phyloP scores from a whole-genome alignment of 1,140 invertebrate genomes.

The Macrobrachium nipponense region DNA sequence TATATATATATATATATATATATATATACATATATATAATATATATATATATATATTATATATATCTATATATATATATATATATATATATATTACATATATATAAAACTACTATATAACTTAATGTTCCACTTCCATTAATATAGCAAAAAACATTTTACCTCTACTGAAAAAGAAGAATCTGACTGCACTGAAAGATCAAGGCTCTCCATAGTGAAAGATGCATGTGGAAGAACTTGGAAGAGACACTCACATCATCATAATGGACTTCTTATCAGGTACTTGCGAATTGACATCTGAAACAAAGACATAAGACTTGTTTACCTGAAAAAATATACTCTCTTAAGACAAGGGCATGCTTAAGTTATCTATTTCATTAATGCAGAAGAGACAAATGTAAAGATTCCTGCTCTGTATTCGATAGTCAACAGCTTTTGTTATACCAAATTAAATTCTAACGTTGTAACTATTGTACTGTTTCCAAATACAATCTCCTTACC shows the following conservation, averaged over 20 bases:
- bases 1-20: no score
- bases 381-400: no score
- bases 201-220: constrained; percentile 67
- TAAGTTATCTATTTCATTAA: no score
- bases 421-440: no score
- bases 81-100: no score
- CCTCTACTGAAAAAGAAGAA: constrained; percentile 25
- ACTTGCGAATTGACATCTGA: constrained; percentile 88
- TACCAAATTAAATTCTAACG: no score
- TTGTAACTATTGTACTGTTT: no score
- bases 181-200: constrained; percentile 71
- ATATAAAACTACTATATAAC: no score
- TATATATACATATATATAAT: no score
- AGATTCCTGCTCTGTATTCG: no score
- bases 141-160: constrained; percentile 1
- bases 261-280: constrained; percentile 94
- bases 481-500: no score
- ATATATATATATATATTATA: no score
- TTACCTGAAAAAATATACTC: not conserved
- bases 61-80: not conserved
- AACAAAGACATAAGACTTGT: constrained; percentile 65
- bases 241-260: constrained; percentile 96
- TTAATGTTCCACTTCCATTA: not conserved
- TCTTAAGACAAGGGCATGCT: not conserved
- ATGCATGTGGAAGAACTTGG: constrained; percentile 81